Conservation (phyloP, 2,113 vertebrate species). For the Gasterosteus aculeatus region DNA sequence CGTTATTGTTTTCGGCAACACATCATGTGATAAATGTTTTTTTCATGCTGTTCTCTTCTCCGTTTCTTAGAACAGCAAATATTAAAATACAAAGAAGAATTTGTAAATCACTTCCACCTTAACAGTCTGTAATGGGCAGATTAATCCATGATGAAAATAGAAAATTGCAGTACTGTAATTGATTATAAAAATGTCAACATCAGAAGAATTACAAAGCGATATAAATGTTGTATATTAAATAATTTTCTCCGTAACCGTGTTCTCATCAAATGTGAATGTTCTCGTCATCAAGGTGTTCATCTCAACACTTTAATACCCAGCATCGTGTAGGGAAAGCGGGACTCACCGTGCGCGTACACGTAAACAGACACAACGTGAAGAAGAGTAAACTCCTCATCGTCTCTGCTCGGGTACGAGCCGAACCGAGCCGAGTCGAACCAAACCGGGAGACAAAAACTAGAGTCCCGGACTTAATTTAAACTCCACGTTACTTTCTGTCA, state of each 20-base stretch:
- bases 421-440: too few relatives aligned
- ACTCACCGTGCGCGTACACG: slow-evolving; percentile 54
- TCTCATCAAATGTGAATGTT: neutral
- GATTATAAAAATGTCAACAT: neutral
- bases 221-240: neutral
- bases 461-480: slow-evolving; percentile 35
- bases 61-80: neutral
- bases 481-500: neutral
- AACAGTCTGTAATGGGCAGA: neutral
- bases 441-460: too few relatives aligned
- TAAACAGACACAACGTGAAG: slow-evolving; percentile 35
- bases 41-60: too few relatives aligned
- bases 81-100: neutral
- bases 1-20: too few relatives aligned
- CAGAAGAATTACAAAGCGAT: neutral
- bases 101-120: neutral
- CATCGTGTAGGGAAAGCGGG: neutral
- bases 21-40: too few relatives aligned
- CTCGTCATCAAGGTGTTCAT: slow-evolving; percentile 3
- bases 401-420: slow-evolving; percentile 3
- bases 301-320: neutral
- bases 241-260: neutral
- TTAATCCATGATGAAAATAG: neutral
- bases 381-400: slow-evolving; percentile 61
- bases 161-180: neutral